Evolutionary conservation across 2,888 invertebrate genomes (phyloP), one percentile per base, ranked within the genome.

Genomic region (Apoda limacodes): DNA sequence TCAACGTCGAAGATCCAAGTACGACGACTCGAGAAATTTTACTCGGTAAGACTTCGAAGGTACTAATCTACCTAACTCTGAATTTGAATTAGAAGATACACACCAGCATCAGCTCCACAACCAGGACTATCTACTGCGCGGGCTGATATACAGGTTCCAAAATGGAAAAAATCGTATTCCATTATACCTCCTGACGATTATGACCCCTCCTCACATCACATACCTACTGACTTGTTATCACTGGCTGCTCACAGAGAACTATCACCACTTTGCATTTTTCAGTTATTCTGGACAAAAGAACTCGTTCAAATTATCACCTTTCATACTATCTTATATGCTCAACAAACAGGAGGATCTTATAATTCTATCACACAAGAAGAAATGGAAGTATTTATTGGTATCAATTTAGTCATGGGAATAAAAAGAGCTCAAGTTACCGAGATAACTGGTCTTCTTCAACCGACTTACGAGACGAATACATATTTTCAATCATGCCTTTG

Each of bases 401-500:
- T 39, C 26, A 39, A 39, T 19, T 39, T 39, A 25, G 31, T 39
- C 7, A 39, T 39, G 36, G 39, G 39, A 5, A 40, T 34, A 32
- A 38, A 36, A 36, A 32, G 36, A 30, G 9, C 21, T 36, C 38
- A 3, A 41, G 41, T 23, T 41, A 41, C 23, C 26, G 26, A 34
- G 36, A 39, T 26, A 35, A 37, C 21, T 40, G 37, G 34, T 37
- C 34, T 22, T 40, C 34, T 17, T 15, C 39, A n/a, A 29, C 36
- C 19, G 34, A 40, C 28, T 35, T 37, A 7, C 35, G 23, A 25
- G 32, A 40, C 20, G 10, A 10, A 4, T 33, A 35, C 13, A 19
- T 35, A 13, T 35, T 34, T 7, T 23, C 13, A 7, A 34, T 32
- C 22, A 34, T 38, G 38, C 9, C 15, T 5, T 20, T 39, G 13